Conservation (phyloP, 53 echinoderm and acorn worm genomes). For the Henricia sp. region DNA sequence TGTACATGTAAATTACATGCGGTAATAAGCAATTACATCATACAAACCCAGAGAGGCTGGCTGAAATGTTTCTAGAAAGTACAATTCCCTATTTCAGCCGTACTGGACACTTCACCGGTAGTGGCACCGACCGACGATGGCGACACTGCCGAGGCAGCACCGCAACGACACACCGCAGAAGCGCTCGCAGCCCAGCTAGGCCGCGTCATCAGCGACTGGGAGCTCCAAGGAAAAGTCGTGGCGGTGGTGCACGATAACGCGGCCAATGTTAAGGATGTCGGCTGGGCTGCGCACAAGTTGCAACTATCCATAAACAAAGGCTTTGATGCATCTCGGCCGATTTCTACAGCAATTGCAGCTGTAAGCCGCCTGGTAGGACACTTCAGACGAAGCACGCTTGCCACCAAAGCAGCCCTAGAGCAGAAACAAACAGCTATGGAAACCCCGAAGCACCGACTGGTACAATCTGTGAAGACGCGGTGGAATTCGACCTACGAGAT, state of each 20-base stretch:
- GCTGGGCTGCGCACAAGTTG: conserved; percentile 62
- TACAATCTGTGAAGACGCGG: too few species aligned
- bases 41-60: too few species aligned
- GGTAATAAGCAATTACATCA: too few species aligned
- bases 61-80: too few species aligned
- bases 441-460: too few species aligned
- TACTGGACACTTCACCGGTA: too few species aligned
- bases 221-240: conserved; percentile 25
- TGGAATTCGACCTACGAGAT: too few species aligned
- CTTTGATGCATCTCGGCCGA: background rate
- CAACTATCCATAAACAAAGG: conserved; percentile 60
- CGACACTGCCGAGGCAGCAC: conserved; percentile 33
- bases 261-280: conserved; percentile 51
- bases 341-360: background rate
- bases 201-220: conserved; percentile 44
- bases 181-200: conserved; percentile 34
- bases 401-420: too few species aligned
- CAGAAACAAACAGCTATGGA: too few species aligned
- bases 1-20: too few species aligned
- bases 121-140: too few species aligned
- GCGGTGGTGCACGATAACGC: conserved; percentile 73
- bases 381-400: conserved; percentile 37
- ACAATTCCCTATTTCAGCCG: too few species aligned
- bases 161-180: conserved; percentile 55
- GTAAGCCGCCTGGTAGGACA: conserved; percentile 43